Percentiles rank a stretch among this genome's conserved stretches.
These are phyloP conservation scores for Ectemnius continuus DNA, from an alignment of 2,888 invertebrate species.

Conservation along the genomic window DNA sequence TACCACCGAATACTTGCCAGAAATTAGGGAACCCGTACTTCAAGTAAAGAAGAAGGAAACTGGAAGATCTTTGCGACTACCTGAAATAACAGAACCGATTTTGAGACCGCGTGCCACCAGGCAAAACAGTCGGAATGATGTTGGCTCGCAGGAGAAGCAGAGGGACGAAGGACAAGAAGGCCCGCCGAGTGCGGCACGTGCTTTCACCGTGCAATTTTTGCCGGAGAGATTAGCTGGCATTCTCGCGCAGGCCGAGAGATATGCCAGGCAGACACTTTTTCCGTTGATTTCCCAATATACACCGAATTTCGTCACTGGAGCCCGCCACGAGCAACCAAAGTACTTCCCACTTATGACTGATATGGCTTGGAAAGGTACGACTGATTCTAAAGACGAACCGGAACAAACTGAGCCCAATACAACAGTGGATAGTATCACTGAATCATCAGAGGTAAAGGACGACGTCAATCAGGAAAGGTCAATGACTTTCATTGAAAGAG, in stretches of 20 bases:
- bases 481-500: background rate
- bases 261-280: slow-evolving; percentile 87
- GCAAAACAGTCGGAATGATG: slow-evolving; percentile 59
- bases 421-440: background rate
- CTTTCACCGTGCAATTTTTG: slow-evolving; percentile 86
- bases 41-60: slow-evolving; percentile 77
- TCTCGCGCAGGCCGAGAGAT: slow-evolving; percentile 89
- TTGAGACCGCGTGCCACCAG: slow-evolving; percentile 79
- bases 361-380: background rate
- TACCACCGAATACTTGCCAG: slow-evolving; percentile 72
- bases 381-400: slow-evolving; percentile 8
- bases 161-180: slow-evolving; percentile 73
- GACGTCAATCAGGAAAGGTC: too few species aligned
- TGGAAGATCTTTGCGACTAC: slow-evolving; percentile 71
- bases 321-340: slow-evolving; percentile 79
- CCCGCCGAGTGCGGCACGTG: slow-evolving; percentile 66
- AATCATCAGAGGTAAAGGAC: background rate
- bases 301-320: slow-evolving; percentile 81
- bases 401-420: background rate
- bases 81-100: slow-evolving; percentile 85
- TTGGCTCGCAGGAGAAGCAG: slow-evolving; percentile 36
- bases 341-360: slow-evolving; percentile 82
- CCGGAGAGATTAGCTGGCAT: slow-evolving; percentile 88
- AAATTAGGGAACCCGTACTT: slow-evolving; percentile 88
- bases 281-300: slow-evolving; percentile 89